These are phyloP conservation scores for Echinops telfairi DNA, from an alignment of 2,113 vertebrate species.

Conservation along the genomic window DNA sequence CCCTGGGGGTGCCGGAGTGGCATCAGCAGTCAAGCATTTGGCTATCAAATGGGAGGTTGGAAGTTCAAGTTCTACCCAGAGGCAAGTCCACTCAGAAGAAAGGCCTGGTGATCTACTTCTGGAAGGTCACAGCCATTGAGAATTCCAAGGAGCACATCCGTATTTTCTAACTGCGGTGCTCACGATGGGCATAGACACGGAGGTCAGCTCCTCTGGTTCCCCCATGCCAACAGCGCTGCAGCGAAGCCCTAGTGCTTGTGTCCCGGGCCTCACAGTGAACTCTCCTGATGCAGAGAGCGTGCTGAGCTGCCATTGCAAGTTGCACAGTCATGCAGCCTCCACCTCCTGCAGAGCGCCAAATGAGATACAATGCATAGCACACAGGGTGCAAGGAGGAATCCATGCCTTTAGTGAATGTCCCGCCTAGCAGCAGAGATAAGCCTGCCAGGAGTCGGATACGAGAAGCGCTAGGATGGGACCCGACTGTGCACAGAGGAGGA, in stretches of 20 bases:
- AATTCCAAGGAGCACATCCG: background rate
- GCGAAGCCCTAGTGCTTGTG: background rate
- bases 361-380: no score
- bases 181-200: background rate
- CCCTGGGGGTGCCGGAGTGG: background rate
- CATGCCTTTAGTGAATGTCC: background rate
- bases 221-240: background rate
- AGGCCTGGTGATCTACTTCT: background rate
- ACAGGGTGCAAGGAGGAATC: background rate
- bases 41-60: background rate
- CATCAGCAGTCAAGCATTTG: background rate
- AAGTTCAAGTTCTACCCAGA: background rate
- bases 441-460: background rate
- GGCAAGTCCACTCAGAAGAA: background rate
- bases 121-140: background rate
- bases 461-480: background rate
- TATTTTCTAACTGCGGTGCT: background rate
- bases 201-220: background rate
- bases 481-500: background rate
- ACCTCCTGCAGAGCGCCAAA: background rate
- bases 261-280: background rate
- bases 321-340: background rate
- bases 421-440: background rate
- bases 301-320: background rate
- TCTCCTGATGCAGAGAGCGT: background rate